Conservation (phyloP, 1,140 invertebrate species). For the Micrasema longulum region DNA sequence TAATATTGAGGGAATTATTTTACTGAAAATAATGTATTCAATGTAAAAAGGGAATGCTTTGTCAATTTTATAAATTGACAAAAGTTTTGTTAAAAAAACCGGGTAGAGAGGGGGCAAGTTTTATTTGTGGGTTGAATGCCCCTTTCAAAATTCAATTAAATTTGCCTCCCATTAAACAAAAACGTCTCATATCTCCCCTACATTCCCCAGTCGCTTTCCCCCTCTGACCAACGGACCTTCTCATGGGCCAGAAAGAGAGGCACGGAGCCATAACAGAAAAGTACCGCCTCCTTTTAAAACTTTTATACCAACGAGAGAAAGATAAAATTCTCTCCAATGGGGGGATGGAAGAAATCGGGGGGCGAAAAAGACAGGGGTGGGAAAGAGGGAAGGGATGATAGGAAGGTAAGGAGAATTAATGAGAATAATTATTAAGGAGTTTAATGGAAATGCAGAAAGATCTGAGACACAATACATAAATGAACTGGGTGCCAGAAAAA, state of each 20-base stretch:
- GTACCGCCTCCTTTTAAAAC: slow-evolving; percentile 52
- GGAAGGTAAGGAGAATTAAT: slow-evolving; percentile 46
- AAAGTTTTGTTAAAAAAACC: slow-evolving; percentile 20
- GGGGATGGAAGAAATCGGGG: slow-evolving; percentile 23
- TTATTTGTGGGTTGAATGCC: slow-evolving; percentile 18
- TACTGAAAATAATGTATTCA: no score
- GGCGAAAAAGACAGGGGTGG: slow-evolving; percentile 9
- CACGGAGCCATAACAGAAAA: slow-evolving; percentile 18
- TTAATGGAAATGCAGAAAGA: slow-evolving; percentile 31
- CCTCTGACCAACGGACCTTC: background rate
- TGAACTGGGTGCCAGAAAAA: no score
- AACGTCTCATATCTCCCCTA: slow-evolving; percentile 27
- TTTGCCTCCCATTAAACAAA: slow-evolving; percentile 50
- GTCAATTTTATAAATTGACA: slow-evolving; percentile 8
- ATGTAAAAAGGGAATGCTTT: no score
- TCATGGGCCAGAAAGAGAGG: slow-evolving; percentile 9
- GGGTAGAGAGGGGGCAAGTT: background rate
- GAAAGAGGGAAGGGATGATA: slow-evolving; percentile 11
- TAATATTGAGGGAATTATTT: no score
- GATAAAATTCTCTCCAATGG: slow-evolving; percentile 55
- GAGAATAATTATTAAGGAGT: slow-evolving; percentile 53
- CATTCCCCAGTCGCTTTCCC: slow-evolving; percentile 1
- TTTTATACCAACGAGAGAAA: slow-evolving; percentile 51
- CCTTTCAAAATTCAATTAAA: slow-evolving; percentile 52
- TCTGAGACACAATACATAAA: no score